phyloP scores from a whole-genome alignment of 2,888 invertebrate species.

The Megastigmus dorsalis region DNA sequence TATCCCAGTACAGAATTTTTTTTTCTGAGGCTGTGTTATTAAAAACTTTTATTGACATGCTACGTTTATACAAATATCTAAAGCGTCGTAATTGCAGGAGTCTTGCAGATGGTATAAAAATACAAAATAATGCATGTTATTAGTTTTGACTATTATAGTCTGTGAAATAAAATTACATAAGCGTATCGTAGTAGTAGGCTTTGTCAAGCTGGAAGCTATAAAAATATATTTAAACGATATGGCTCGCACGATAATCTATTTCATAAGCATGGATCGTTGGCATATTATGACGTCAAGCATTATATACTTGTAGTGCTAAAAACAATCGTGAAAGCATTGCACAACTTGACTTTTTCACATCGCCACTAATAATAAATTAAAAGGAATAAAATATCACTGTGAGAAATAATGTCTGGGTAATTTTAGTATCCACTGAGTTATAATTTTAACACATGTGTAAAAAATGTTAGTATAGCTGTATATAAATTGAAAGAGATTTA shows the following conservation, averaged over 20 bases:
- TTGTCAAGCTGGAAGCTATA: not conserved
- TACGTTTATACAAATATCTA: no score
- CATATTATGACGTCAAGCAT: slow-evolving; percentile 3
- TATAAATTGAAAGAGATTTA: not conserved
- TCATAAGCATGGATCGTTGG: not conserved
- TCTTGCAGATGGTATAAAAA: no score
- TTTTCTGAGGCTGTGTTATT: no score
- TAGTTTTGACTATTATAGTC: no score
- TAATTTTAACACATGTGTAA: slow-evolving; percentile 7
- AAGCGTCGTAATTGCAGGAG: no score
- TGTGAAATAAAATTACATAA: no score
- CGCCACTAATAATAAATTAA: not conserved
- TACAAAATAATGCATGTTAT: no score
- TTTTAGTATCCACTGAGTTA: slow-evolving; percentile 11
- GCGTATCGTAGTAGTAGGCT: not conserved
- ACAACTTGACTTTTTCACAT: not conserved
- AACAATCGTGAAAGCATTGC: slow-evolving; percentile 1
- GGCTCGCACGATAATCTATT: slow-evolving; percentile 4
- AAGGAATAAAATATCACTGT: not conserved
- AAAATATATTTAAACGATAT: slow-evolving; percentile 10
- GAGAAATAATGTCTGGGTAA: slow-evolving; percentile 1
- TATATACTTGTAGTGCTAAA: not conserved
- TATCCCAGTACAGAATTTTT: no score
- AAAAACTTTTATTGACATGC: no score
- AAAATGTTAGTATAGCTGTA: slow-evolving; percentile 27